Evolutionary conservation across 2,888 invertebrate genomes (phyloP).

Genomic region (Drosophila sordidula): DNA sequence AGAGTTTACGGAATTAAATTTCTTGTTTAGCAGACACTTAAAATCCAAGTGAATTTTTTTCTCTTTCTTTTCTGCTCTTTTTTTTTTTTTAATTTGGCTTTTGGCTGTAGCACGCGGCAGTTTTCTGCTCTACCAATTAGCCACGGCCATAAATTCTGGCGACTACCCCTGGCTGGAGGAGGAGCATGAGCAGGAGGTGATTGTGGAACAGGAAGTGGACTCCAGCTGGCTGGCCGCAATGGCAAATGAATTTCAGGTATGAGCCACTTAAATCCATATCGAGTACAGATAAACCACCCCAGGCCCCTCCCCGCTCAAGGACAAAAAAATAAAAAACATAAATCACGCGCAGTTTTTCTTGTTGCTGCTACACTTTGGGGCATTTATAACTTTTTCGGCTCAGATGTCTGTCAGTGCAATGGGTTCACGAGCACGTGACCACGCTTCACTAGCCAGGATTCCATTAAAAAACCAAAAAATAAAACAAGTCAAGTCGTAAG

Average conservation of each 20-base stretch:
- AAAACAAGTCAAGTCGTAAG: slow-evolving; percentile 3
- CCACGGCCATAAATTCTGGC: slow-evolving; percentile 70
- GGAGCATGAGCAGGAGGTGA: slow-evolving; percentile 35
- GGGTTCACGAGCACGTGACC: slow-evolving; percentile 68
- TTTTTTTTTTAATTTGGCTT: not conserved
- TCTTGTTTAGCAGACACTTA: slow-evolving; percentile 54
- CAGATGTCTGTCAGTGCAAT: slow-evolving; percentile 65
- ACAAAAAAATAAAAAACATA: slow-evolving; percentile 47
- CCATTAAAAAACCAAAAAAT: slow-evolving; percentile 52
- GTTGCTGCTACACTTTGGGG: slow-evolving; percentile 48
- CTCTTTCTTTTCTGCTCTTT: slow-evolving; percentile 5
- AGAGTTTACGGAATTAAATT: slow-evolving; percentile 53
- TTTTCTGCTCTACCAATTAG: slow-evolving; percentile 78
- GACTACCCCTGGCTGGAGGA: slow-evolving; percentile 27
- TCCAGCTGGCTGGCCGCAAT: slow-evolving; percentile 70
- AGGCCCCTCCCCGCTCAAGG: not conserved
- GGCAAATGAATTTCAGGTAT: slow-evolving; percentile 77
- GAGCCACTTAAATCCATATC: slow-evolving; percentile 54
- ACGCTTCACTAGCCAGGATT: slow-evolving; percentile 62
- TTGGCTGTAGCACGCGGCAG: slow-evolving; percentile 58
- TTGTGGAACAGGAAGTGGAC: slow-evolving; percentile 51
- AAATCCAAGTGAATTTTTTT: slow-evolving; percentile 44
- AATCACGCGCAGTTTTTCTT: slow-evolving; percentile 61
- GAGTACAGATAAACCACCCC: slow-evolving; percentile 41
- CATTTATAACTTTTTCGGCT: slow-evolving; percentile 59